Conservation (phyloP, 2,888 invertebrate genomes). For the Rutpela maculata region DNA sequence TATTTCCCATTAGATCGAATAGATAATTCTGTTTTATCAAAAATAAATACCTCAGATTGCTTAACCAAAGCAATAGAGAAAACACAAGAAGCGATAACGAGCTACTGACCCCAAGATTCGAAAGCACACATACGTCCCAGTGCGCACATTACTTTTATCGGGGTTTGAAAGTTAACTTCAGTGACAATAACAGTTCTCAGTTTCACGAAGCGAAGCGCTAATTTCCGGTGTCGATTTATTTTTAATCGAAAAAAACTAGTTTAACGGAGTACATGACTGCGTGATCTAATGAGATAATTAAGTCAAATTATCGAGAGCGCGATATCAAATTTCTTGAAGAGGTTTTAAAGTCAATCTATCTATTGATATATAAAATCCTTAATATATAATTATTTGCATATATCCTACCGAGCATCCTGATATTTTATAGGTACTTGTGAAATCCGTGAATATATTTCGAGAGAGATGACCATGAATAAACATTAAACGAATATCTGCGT, state of each 20-base stretch:
- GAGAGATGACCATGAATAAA: no score
- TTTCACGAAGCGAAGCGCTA: slow-evolving; percentile 14
- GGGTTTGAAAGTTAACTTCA: slow-evolving; percentile 29
- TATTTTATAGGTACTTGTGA: no score
- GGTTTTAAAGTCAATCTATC: no score
- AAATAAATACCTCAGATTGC: slow-evolving; percentile 20
- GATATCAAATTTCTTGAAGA: not conserved
- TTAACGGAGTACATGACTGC: not conserved
- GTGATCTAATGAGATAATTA: not conserved
- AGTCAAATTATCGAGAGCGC: not conserved
- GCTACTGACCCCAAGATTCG: slow-evolving; percentile 25
- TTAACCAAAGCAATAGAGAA: slow-evolving; percentile 30
- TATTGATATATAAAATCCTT: no score
- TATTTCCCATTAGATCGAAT: not conserved
- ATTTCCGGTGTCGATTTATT: slow-evolving; percentile 34
- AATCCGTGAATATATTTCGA: no score
- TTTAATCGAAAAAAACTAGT: slow-evolving; percentile 22
- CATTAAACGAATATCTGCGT: no score
- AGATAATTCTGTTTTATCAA: slow-evolving; percentile 5
- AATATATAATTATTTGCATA: no score
- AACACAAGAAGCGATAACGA: slow-evolving; percentile 37
- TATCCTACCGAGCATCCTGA: no score
- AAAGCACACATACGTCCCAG: slow-evolving; percentile 34
- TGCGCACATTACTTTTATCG: slow-evolving; percentile 40
- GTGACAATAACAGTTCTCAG: slow-evolving; percentile 33